Evolutionary conservation across 2,797 vertebrate species (phyloP).

Genomic region (Sternotherus odoratus): DNA sequence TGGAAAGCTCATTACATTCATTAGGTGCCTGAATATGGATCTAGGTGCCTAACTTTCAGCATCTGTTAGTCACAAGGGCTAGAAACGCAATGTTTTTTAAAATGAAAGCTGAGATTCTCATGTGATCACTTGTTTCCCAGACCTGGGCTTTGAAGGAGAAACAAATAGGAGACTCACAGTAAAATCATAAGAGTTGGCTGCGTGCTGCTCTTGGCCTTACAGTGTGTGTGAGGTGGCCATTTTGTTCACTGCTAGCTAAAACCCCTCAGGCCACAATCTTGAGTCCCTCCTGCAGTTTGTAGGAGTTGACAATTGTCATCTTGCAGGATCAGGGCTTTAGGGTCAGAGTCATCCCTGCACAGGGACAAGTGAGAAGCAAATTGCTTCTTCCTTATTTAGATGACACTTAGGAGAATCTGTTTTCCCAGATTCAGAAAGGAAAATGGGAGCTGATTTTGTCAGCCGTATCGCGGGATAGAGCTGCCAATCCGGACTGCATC

Average conservation of each 20-base stretch:
- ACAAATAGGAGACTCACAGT: background rate
- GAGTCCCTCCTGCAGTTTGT: background rate
- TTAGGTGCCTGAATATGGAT: background rate
- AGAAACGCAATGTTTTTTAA: background rate
- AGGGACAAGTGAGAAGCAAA: background rate
- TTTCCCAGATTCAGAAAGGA: background rate
- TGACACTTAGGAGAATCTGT: background rate
- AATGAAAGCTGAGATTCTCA: background rate
- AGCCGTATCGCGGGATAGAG: background rate
- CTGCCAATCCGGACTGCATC: conserved; percentile 1
- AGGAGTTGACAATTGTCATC: background rate
- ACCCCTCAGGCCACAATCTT: background rate
- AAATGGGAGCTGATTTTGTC: background rate
- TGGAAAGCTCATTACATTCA: background rate
- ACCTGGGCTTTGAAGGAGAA: background rate
- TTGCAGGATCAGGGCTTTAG: background rate
- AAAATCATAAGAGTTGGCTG: background rate
- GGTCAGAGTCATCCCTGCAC: background rate
- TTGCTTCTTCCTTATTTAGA: background rate
- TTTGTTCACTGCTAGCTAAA: background rate
- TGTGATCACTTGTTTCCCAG: background rate
- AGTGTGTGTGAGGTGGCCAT: background rate
- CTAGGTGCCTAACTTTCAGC: background rate
- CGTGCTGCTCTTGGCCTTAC: background rate
- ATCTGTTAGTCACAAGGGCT: background rate